phyloP scores from a whole-genome alignment of 1,140 invertebrate genomes.

The Solenopsis invicta region DNA sequence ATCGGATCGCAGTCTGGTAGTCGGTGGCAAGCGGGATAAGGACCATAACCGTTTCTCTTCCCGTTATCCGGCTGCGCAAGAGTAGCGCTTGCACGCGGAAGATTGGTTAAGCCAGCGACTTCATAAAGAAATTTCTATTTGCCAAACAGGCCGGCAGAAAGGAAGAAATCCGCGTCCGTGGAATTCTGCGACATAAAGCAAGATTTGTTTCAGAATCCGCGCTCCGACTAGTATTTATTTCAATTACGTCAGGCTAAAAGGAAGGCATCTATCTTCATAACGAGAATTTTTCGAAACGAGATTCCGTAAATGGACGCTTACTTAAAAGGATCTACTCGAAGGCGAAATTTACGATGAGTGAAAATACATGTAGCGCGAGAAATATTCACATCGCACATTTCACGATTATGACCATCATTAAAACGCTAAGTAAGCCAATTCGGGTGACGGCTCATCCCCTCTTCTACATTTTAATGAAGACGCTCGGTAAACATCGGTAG shows the following conservation, averaged over 20 bases:
- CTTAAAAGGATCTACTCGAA: conserved; percentile 23
- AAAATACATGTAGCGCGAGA: conserved; percentile 34
- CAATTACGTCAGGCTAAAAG: conserved; percentile 42
- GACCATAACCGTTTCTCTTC: conserved; percentile 46
- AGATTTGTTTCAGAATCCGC: conserved; percentile 55
- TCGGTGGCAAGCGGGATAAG: conserved; percentile 28
- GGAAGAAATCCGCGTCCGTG: conserved; percentile 4
- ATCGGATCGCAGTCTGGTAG: background rate
- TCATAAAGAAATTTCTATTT: conserved; percentile 61
- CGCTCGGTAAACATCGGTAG: background rate
- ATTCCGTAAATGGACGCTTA: conserved; percentile 30
- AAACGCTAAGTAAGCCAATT: background rate
- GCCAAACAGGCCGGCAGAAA: conserved; percentile 10
- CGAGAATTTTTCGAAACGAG: conserved; percentile 17
- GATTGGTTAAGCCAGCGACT: conserved; percentile 48
- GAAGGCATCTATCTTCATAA: conserved; percentile 41
- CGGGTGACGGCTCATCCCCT: background rate
- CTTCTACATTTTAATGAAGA: background rate
- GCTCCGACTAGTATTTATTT: conserved; percentile 49
- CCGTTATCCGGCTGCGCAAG: conserved; percentile 30
- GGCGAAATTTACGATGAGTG: conserved; percentile 58
- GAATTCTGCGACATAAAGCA: conserved; percentile 42
- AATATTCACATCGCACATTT: background rate
- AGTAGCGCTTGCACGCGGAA: conserved; percentile 1
- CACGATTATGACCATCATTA: background rate